Percentiles rank a stretch among this genome's conserved stretches.
Conservation (phyloP, 1,140 invertebrate genomes). For the Pogonus chalceus region DNA sequence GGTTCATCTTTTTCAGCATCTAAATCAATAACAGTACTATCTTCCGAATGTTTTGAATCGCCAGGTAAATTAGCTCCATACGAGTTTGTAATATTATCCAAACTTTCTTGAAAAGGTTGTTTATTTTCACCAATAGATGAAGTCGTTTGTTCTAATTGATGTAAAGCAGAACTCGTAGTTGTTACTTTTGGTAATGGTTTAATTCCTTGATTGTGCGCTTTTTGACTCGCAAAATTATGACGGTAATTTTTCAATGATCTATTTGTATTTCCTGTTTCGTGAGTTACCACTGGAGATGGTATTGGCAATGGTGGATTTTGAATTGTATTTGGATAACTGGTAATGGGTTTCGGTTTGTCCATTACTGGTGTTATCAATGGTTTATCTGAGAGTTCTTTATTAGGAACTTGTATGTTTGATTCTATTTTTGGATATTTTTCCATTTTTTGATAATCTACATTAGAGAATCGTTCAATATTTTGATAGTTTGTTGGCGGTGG, state of each 20-base stretch:
- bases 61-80: neutral
- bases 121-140: slow-evolving; percentile 4
- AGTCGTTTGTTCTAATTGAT: slow-evolving; percentile 8
- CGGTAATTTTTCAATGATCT: slow-evolving; percentile 6
- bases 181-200: neutral
- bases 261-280: neutral
- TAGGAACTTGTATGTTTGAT: neutral
- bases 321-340: neutral
- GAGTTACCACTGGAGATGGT: neutral
- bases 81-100: slow-evolving; percentile 9
- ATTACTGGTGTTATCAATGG: neutral
- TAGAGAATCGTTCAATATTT: neutral
- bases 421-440: neutral
- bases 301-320: neutral
- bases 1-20: neutral
- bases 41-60: neutral
- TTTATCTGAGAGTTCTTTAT: no score
- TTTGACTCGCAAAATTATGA: slow-evolving; percentile 5
- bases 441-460: neutral
- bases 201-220: neutral
- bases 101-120: slow-evolving; percentile 1
- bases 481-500: no score
- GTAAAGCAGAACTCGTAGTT: slow-evolving; percentile 1
- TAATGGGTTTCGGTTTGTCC: neutral
- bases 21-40: neutral